A percentile compares a stretch with the other conserved stretches of the same genome.
Evolutionary conservation across 2,888 invertebrate genomes (phyloP).

Genomic region (Hirtodrosophila alboralis): DNA sequence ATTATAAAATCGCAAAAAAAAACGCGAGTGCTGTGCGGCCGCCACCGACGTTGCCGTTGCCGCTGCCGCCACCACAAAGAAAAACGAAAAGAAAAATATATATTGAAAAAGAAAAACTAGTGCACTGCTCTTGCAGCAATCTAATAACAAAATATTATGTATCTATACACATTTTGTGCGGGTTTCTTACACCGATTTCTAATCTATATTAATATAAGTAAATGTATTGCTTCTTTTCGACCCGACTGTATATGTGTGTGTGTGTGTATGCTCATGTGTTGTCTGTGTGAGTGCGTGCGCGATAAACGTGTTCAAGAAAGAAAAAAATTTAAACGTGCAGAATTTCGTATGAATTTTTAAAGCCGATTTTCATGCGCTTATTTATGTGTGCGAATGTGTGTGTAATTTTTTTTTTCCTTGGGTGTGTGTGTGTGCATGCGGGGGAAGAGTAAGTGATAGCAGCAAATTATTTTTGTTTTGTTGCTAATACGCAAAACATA

Average conservation of each 20-base stretch:
- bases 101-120: slow-evolving; percentile 47
- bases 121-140: slow-evolving; percentile 50
- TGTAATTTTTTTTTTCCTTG: slow-evolving; percentile 33
- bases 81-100: slow-evolving; percentile 49
- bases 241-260: slow-evolving; percentile 36
- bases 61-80: slow-evolving; percentile 63
- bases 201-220: slow-evolving; percentile 32
- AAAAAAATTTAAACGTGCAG: slow-evolving; percentile 72
- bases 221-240: slow-evolving; percentile 54
- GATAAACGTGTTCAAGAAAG: slow-evolving; percentile 72
- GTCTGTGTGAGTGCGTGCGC: slow-evolving; percentile 48
- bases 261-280: slow-evolving; percentile 15
- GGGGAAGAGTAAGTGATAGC: slow-evolving; percentile 10
- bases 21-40: slow-evolving; percentile 58
- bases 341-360: slow-evolving; percentile 72
- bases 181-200: slow-evolving; percentile 26
- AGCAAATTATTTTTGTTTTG: slow-evolving; percentile 29
- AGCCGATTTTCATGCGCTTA: slow-evolving; percentile 54
- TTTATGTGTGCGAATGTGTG: slow-evolving; percentile 12
- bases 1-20: slow-evolving; percentile 71
- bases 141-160: slow-evolving; percentile 45
- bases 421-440: slow-evolving; percentile 17
- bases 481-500: slow-evolving; percentile 57
- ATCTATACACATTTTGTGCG: slow-evolving; percentile 44
- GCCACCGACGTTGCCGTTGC: slow-evolving; percentile 59